Percentiles rank a stretch among this genome's conserved stretches.
These are phyloP conservation scores for Rambutsinella grinnellia DNA, from an alignment of 2,888 invertebrate species.

Conservation along the genomic window DNA sequence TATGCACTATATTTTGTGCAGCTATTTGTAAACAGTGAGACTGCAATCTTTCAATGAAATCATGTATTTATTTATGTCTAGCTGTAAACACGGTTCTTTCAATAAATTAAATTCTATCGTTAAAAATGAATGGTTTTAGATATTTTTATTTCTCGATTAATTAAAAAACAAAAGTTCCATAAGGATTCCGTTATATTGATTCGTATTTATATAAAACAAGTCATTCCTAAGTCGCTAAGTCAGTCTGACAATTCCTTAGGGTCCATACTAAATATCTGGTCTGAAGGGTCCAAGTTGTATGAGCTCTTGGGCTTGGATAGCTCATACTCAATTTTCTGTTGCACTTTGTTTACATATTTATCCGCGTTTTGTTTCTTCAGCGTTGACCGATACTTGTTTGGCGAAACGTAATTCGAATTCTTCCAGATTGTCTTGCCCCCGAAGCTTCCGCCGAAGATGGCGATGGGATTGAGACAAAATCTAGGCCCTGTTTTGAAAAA, in stretches of 20 bases:
- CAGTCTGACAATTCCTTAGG: conserved; percentile 74
- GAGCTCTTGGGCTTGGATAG: conserved; percentile 80
- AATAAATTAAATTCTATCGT: too few relatives aligned
- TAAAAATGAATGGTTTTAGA: neutral
- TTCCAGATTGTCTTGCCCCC: conserved; percentile 93
- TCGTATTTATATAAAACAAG: too few relatives aligned
- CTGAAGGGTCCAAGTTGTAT: conserved; percentile 74
- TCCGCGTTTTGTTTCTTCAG: conserved; percentile 78
- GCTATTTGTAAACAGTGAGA: too few relatives aligned
- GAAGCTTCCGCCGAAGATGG: conserved; percentile 96
- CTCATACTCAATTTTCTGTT: conserved; percentile 83
- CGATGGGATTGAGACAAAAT: conserved; percentile 80
- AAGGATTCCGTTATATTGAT: too few relatives aligned
- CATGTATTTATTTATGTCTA: too few relatives aligned
- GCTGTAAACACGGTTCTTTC: too few relatives aligned
- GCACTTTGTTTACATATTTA: conserved; percentile 84
- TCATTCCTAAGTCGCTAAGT: too few relatives aligned
- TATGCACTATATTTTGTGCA: too few relatives aligned
- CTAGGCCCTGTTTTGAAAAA: conserved; percentile 75
- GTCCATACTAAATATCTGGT: conserved; percentile 81
- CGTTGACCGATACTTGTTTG: conserved; percentile 84
- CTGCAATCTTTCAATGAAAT: too few relatives aligned
- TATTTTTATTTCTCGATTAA: too few relatives aligned
- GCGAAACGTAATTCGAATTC: conserved; percentile 91
- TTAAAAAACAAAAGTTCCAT: too few relatives aligned